Base-by-base conservation (phyloP, 2,888 invertebrate genomes). In the Agriopis leucophaearia region DNA sequence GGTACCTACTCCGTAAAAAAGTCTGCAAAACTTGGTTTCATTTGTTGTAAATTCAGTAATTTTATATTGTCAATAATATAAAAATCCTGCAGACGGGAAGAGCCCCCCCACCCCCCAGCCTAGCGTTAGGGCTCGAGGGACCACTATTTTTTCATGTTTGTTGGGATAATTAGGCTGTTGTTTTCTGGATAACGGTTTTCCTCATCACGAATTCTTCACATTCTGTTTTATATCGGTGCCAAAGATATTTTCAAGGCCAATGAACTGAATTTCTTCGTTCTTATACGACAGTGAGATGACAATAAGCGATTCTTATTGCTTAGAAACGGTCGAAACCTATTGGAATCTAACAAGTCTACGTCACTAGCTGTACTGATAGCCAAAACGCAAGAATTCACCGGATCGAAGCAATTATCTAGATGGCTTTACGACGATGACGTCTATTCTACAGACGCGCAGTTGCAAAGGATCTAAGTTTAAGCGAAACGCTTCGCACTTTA, bases 321-420 rank as follows among this genome's bases (percentile, higher is more conserved):
- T 18, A 1, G 7, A 4, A 55, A 18, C 18, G 55, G 44, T 2
- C 6, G n/a, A 45, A 45, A 45, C 57, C 57, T 45, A 47, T 57
- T 35, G 35, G 57, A 57, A 35, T 57, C 57, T 47, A 45, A 57
- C 45, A 45, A 57, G 45, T 15, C n/a, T 45, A 56, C 15, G 16
- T 48, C 51, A 45, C 55, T 55, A 55, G 16, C 16, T 55, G 42
- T 57, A 47, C 57, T 45, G 57, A 57, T 57, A 57, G 57, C 15
- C 45, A 57, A 57, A 57, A 45, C 45, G 27, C 40, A 27, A 55
- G 42, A 55, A 55, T 55, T 18, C 27, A 16, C 42, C 40, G 55
- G 40, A 18, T 55, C 55, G 55, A 42, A 44, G 55, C 55, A 55
- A 55, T 55, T 55, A 55, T 57, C 15, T 57, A 45, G 13, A 57